Evolutionary conservation across 1,140 invertebrate species (phyloP), one percentile per base, ranked within the genome.

Genomic region (Dryas iulia): DNA sequence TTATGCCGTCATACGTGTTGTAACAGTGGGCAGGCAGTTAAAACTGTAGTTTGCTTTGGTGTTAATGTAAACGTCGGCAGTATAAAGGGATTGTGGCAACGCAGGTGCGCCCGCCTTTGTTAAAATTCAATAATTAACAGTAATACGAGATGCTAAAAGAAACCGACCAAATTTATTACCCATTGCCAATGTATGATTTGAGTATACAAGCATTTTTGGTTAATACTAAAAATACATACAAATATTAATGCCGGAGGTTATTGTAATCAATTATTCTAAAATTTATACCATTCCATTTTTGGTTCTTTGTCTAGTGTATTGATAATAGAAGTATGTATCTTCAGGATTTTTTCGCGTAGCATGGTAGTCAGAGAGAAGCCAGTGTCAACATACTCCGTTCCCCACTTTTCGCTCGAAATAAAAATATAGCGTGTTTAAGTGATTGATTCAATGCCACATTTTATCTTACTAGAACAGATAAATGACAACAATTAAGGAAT

Each of bases 61-160:
- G 64, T 68, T 73, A 77, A 77, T 71, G 65, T 69, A 69, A 77
- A 73, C 47, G 70, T 73, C 79, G 82, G 77, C 77, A 66, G 70
- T 64, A 74, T 81, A 74, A 84, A 84, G 76, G 68, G 65, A 63
- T 59, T 66, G 67, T 76, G 78, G 76, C 78, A 77, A 81, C 68
- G 72, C 72, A 81, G 76, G 74, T 85, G 78, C 77, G 78, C 65
- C 35, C 68, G 66, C 59, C 80, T 79, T 83, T 85, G 82, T 85
- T 84, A 77, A 78, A 64, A 81, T 85, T 77, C 77, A 82, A 85
- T 82, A 84, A 81, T 81, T 81, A 83, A 84, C 68, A 73, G 81
- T 81, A 82, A 85, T 71, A 52, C 58, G 81, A 84, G 71, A 78
- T 78, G 83, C 69, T 84, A 86, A 86, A 86, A 85, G 82, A 82